Conservation (phyloP, 2,888 invertebrate genomes). For the Galerucella nymphaeae region DNA sequence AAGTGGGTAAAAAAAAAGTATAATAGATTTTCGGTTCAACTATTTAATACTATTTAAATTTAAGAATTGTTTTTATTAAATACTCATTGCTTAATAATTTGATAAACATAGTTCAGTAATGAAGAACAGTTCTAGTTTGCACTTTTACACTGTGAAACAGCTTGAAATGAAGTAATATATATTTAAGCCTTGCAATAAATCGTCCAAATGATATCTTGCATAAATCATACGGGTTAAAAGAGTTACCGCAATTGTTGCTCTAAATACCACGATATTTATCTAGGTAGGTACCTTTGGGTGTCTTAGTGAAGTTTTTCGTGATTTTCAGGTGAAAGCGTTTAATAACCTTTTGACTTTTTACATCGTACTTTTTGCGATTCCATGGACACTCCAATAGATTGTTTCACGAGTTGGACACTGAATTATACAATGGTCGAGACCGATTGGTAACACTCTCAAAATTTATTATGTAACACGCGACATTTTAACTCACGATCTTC, state of each 20-base stretch:
- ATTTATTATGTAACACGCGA: slow-evolving; percentile 24
- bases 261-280: slow-evolving; percentile 31
- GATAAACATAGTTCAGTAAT: neutral
- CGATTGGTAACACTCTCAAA: slow-evolving; percentile 32
- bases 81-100: no score
- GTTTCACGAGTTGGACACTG: slow-evolving; percentile 30
- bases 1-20: no score
- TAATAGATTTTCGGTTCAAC: no score
- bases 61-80: no score
- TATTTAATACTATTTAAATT: no score
- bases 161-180: slow-evolving; percentile 6
- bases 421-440: slow-evolving; percentile 31
- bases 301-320: slow-evolving; percentile 23
- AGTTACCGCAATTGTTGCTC: slow-evolving; percentile 30
- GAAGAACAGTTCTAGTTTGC: no score
- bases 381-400: slow-evolving; percentile 29
- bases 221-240: slow-evolving; percentile 26
- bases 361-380: slow-evolving; percentile 20
- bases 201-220: slow-evolving; percentile 10
- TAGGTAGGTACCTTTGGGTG: slow-evolving; percentile 19
- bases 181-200: slow-evolving; percentile 10
- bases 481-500: slow-evolving; percentile 26
- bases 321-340: slow-evolving; percentile 36
- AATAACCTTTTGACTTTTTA: slow-evolving; percentile 37
- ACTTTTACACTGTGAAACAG: no score